Evolutionary conservation across 2,888 invertebrate species (phyloP), one percentile per base, ranked within the genome.

Genomic region (Bibio marci): DNA sequence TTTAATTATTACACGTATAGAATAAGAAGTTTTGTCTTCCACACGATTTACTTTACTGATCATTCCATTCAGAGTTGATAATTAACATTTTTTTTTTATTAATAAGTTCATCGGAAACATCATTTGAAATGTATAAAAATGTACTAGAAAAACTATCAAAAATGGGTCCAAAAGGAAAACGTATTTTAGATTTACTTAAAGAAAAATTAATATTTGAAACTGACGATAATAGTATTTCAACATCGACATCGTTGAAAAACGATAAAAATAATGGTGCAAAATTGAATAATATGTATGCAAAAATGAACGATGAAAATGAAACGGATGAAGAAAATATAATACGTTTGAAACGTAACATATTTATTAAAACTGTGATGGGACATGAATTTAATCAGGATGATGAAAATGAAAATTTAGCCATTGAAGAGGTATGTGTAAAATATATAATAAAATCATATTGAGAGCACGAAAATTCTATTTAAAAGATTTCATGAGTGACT

Each of bases 91-190:
- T n/a, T n/a, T n/a, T n/a, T n/a, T n/a, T n/a, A n/a, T n/a, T n/a
- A n/a, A n/a, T n/a, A n/a, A n/a, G n/a, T n/a, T n/a, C n/a, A n/a
- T n/a, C n/a, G n/a, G 32, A 37, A 40, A 38, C 41, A 37, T 69
- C 68, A 0, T 58, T 56, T 27, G 77, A 78, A 52, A 63, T 75
- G 1, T 69, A 73, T 39, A 64, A 67, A 45, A 71, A 72, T 15
- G 67, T 77, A 0, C 51, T 75, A 17, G 58, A 59, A 13, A 70
- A 67, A 49, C 55, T 78, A 1, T 65, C 66, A 44, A 63, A 64
- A 1, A 50, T 78, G 11, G 78, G 77, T 0, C 61, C 63, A 2
- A 64, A 66, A 37, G 75, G 76, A 0, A 64, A 66, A 41, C 55
- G 63, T 26, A 67, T 77, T 5, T 52, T 78, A 35, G 52, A 64